Evolutionary conservation across 2,888 invertebrate genomes (phyloP).

Genomic region (Kuschelorhynchus macadamiae): DNA sequence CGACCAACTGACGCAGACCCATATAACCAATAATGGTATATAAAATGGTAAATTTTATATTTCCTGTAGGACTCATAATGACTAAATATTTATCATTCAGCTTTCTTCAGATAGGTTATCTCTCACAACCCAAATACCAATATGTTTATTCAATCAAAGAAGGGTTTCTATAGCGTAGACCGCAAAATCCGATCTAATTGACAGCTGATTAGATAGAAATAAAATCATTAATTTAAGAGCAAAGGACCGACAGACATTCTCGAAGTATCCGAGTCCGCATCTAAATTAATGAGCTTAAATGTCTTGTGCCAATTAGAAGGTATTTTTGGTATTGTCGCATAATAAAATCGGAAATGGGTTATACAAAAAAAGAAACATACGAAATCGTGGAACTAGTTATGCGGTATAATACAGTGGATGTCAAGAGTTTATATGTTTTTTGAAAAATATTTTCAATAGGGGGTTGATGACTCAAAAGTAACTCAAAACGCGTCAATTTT

Average conservation of each 20-base stretch:
- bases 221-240: constrained; percentile 60
- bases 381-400: too few relatives aligned
- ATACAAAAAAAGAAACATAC: too few relatives aligned
- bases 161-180: background rate
- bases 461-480: too few relatives aligned
- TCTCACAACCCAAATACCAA: background rate
- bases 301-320: constrained; percentile 36
- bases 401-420: too few relatives aligned
- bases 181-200: constrained; percentile 63
- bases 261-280: constrained; percentile 29
- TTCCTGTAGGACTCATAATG: too few relatives aligned
- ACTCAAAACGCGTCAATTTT: too few relatives aligned
- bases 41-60: too few relatives aligned
- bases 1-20: too few relatives aligned
- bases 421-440: too few relatives aligned
- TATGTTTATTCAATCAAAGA: background rate
- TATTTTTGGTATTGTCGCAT: constrained; percentile 7
- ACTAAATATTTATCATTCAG: background rate
- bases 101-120: background rate
- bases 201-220: constrained; percentile 66
- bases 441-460: too few relatives aligned
- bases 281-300: constrained; percentile 38
- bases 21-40: too few relatives aligned
- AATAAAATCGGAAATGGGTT: background rate
- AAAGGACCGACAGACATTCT: constrained; percentile 23